Percentiles rank a stretch among this genome's conserved stretches.
Evolutionary conservation across 1,140 invertebrate genomes (phyloP).

Genomic region (Drosophila pandora): DNA sequence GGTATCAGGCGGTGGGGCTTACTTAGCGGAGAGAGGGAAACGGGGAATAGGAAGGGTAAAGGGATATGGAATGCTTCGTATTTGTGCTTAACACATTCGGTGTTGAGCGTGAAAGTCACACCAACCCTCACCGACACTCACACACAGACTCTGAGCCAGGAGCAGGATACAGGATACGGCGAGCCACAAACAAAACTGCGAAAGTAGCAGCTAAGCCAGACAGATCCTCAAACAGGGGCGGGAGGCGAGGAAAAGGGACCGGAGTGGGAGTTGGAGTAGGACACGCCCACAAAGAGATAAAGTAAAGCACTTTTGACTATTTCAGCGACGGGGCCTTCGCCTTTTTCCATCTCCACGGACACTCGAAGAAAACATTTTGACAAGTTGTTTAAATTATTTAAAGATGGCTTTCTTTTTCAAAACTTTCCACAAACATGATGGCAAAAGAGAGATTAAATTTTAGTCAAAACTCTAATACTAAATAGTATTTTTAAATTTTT

Average conservation of each 20-base stretch:
- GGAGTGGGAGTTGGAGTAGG: neutral
- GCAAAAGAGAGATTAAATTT: neutral
- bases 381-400: neutral
- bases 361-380: neutral
- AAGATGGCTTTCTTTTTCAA: too few relatives aligned
- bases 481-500: too few relatives aligned
- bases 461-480: too few relatives aligned
- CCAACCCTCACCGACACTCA: constrained; percentile 54
- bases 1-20: constrained; percentile 52
- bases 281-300: constrained; percentile 72
- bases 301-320: constrained; percentile 82
- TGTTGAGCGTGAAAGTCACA: constrained; percentile 72
- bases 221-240: constrained; percentile 61
- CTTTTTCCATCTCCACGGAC: constrained; percentile 1
- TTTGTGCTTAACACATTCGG: constrained; percentile 75
- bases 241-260: neutral
- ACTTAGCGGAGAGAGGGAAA: constrained; percentile 1
- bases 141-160: constrained; percentile 4
- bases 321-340: constrained; percentile 65
- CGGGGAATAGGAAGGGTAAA: neutral
- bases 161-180: constrained; percentile 69
- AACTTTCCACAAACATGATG: too few relatives aligned
- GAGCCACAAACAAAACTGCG: constrained; percentile 81
- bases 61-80: constrained; percentile 31
- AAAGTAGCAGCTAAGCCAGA: constrained; percentile 80